Evolutionary conservation across 2,888 invertebrate species (phyloP).

Genomic region (Phoenoteleia sp.): DNA sequence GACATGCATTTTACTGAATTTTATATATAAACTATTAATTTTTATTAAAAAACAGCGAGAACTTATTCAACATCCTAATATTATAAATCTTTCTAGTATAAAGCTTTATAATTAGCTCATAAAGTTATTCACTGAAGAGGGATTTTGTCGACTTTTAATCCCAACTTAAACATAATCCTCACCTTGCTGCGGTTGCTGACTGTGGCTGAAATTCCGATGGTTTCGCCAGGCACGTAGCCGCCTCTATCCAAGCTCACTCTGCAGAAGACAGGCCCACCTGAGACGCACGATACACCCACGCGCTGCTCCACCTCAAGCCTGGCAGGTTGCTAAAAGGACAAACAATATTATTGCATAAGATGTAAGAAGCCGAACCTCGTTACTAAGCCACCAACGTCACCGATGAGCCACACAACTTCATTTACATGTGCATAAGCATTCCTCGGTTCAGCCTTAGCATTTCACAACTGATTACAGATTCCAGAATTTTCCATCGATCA

Average conservation of each 20-base stretch:
- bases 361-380: conserved; percentile 22
- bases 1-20: too few species aligned
- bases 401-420: conserved; percentile 29
- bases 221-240: conserved; percentile 98
- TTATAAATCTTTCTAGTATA: too few species aligned
- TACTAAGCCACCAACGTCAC: conserved; percentile 43
- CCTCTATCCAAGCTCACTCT: conserved; percentile 95
- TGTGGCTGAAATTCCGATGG: conserved; percentile 94
- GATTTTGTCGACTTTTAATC: too few species aligned
- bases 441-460: conserved; percentile 8
- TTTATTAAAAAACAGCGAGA: too few species aligned
- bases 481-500: background rate
- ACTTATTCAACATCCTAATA: too few species aligned
- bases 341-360: conserved; percentile 52
- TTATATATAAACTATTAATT: too few species aligned
- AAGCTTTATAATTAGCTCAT: too few species aligned
- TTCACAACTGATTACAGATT: conserved; percentile 29
- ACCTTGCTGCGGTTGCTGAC: conserved; percentile 95
- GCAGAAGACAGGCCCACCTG: conserved; percentile 95
- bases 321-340: conserved; percentile 91
- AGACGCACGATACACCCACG: conserved; percentile 95
- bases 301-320: conserved; percentile 97
- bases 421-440: conserved; percentile 47
- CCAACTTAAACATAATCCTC: conserved; percentile 64
- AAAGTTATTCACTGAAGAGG: too few species aligned